Evolutionary conservation across 2,888 invertebrate genomes (phyloP), one percentile per base, ranked within the genome.

Genomic region (Parnassius apollo): DNA sequence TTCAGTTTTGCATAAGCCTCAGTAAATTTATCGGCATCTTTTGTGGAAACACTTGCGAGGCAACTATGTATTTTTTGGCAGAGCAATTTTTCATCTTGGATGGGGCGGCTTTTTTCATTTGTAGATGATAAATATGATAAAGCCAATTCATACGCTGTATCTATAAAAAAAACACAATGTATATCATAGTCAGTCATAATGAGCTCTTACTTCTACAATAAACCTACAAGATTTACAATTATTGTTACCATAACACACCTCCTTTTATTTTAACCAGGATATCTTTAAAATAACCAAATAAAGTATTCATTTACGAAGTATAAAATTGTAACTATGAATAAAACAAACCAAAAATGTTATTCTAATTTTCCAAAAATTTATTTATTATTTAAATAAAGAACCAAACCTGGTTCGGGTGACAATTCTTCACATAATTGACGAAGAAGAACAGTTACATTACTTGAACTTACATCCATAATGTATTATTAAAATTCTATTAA

Each of bases 61-160:
- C 79, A 75, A 12, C 85, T 73, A 59, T 87, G 83, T 56, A 92
- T 90, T 71, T 84, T 88, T 69, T 91, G 89, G 72, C 86, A 90
- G 4, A 92, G 73, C 22, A 86, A 69, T 61, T 78, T 84, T 71
- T 92, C 92, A 81, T 90, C 90, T 62, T 79, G 85, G 11, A 74
- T 65, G 60, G 76, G 69, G 9, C 78, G 75, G 25, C 70, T 69
- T 65, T 86, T 85, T 55, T 83, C 85, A 64, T 81, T 80, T 25
- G 83, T 82, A 8, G 87, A 84, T 55, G 90, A 84, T 59, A 91
- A 73, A 75, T 90, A 91, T 65, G 91, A 86, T 10, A 90, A 78
- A 42, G 91, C 91, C 70, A 91, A 69, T 71, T 91, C 91, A 81
- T 86, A 91, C 49, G 90, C 89, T 64, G 83, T 85, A 85, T 90